Base-by-base conservation (phyloP, 2,888 invertebrate species). In the Terebella lapidaria region DNA sequence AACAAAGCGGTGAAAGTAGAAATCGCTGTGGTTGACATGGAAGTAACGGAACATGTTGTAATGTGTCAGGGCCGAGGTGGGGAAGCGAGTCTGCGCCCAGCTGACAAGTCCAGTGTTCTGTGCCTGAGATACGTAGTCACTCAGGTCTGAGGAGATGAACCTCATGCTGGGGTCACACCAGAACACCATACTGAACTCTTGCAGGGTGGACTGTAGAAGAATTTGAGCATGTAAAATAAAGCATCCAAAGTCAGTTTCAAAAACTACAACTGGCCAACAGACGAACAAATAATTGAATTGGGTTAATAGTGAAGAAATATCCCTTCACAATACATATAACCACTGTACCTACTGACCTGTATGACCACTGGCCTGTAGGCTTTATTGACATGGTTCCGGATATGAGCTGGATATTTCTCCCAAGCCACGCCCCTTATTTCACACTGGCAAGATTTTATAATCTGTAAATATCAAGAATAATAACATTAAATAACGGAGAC, bases 31-130 rank as follows among this genome's bases (percentile, higher is more conserved):
- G 70, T 87, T 85, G 30, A 90, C 90, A 81, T 89, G 89, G 83
- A 95, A 91, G 83, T 90, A 94, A 75, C 89, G 88, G 82, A 94
- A 94, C 93, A 94, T 94, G 84, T 92, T 91, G 71, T 93, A 92
- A 84, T 95, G 94, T 54, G 94, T 94, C 61, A 93, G 86, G 59
- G 92, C 89, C 24, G 94, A 92, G 59, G 94, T 93, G 22, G 94
- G 92, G 71, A 90, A 89, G 72, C 52, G 4, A 87, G 87, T 57
- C 46, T 57, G 24, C 51, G 61, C 20, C 77, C 73, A 15, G 68
- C 71, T 91, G 91, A 93, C 56, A 90, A 89, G 58, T 89, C 82
- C 69, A 92, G 86, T 54, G 90, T 91, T 71, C 72, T 68, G 64
- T 1, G 77, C 77, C 42, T 66, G 65, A 1, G 47, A 27, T 25